These are phyloP conservation scores for Drosophila mimica DNA, from an alignment of 2,888 invertebrate genomes.

Conservation along the genomic window DNA sequence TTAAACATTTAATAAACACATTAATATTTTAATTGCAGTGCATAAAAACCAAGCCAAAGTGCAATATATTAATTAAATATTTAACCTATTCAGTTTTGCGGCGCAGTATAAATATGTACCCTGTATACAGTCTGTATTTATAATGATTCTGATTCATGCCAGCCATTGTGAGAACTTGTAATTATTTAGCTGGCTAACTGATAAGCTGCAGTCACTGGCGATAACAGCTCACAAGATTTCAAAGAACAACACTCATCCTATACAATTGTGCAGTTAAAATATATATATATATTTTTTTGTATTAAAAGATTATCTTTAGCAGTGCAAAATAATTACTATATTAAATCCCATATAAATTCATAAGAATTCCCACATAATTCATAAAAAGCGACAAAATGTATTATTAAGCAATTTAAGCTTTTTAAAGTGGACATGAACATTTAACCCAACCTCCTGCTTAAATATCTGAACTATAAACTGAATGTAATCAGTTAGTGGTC, in stretches of 20 bases:
- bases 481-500: conserved; percentile 3
- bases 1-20: neutral
- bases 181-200: conserved; percentile 12
- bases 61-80: neutral
- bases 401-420: neutral
- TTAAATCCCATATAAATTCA: neutral
- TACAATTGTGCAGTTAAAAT: neutral
- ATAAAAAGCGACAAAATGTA: neutral
- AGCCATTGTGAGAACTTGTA: neutral
- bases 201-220: conserved; percentile 17
- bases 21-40: neutral
- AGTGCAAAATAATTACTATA: neutral
- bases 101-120: neutral
- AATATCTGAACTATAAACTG: neutral
- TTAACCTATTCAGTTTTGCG: neutral
- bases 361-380: too few species aligned
- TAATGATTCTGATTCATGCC: conserved; percentile 3
- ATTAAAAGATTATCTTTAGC: neutral
- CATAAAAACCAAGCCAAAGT: neutral
- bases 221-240: conserved; percentile 13
- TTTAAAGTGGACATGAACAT: too few species aligned
- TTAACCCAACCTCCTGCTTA: too few species aligned
- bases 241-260: conserved; percentile 1
- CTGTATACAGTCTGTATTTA: neutral
- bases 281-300: neutral